phyloP scores from a whole-genome alignment of 64 coral and sea anemone genomes.

The Trachythela sp. region DNA sequence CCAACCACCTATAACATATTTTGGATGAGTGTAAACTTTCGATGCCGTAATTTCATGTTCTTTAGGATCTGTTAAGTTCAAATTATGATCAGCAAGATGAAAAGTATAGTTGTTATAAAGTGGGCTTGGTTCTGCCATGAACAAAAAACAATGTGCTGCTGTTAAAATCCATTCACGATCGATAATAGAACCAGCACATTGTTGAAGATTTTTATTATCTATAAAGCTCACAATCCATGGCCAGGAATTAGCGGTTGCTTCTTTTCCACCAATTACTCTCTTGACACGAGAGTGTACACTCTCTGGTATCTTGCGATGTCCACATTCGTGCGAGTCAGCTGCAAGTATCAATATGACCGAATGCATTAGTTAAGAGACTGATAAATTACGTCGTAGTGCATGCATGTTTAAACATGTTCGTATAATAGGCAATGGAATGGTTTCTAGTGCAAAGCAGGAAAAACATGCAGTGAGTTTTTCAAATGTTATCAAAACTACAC shows the following conservation, averaged over 20 bases:
- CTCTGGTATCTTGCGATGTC: not conserved
- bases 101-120: not conserved
- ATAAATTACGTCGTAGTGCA: too few species aligned
- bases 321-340: not conserved
- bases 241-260: slow-evolving; percentile 63
- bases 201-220: slow-evolving; percentile 51
- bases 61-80: not conserved
- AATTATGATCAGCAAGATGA: not conserved
- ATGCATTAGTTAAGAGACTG: too few species aligned
- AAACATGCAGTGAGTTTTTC: not conserved
- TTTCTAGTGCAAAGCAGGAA: too few species aligned
- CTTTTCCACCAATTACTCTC: slow-evolving; percentile 68
- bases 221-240: slow-evolving; percentile 86
- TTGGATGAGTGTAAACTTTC: slow-evolving; percentile 64
- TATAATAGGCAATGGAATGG: too few species aligned
- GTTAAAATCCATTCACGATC: slow-evolving; percentile 69
- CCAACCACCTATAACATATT: slow-evolving; percentile 52
- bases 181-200: slow-evolving; percentile 78
- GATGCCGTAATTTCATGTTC: slow-evolving; percentile 50
- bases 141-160: slow-evolving; percentile 80
- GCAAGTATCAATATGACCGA: not conserved
- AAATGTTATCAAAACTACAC: not conserved
- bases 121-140: not conserved
- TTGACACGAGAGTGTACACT: not conserved
- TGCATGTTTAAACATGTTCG: too few species aligned